Evolutionary conservation across 2,888 invertebrate species (phyloP), one percentile per base, ranked within the genome.

Genomic region (Therioaphis trifolii): DNA sequence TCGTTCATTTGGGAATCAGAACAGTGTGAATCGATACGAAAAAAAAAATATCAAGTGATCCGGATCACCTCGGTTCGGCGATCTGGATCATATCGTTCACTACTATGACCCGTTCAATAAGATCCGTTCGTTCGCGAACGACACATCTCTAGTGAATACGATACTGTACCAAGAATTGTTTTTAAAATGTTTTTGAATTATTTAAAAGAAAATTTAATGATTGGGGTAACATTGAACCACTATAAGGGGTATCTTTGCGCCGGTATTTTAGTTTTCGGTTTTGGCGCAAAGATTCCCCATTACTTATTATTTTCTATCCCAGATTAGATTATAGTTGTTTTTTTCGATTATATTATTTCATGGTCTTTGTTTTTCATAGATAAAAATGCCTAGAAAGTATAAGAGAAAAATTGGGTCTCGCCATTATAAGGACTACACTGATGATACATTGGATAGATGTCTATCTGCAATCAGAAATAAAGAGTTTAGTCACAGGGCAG

Each of bases 121-220:
- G n/a, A n/a, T n/a, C n/a, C n/a, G n/a, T n/a, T n/a, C n/a, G n/a
- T n/a, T n/a, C n/a, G n/a, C n/a, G n/a, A n/a, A n/a, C n/a, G n/a
- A n/a, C n/a, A n/a, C n/a, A n/a, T n/a, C n/a, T n/a, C n/a, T n/a
- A n/a, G 68, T 14, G 68, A 68, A 68, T 43, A 12, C 68, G 21
- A 68, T 68, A n/a, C 68, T 40, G 68, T 68, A 68, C 43, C 68
- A 43, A 68, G 21, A 43, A 43, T 43, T 24, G 68, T 68, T n/a
- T 43, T 68, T 68, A 68, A 21, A 35, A 35, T 11, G n/a, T 11
- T 68, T 68, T 68, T 40, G 21, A 68, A 68, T 40, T 40, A 68
- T 68, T 68, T 68, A 68, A 68, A 68, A 68, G 68, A n/a, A 68
- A 68, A 68, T 68, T 68, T 68, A n/a, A 68, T 40, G 3, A 43